Percentiles rank a stretch among this genome's conserved stretches.
These are phyloP conservation scores for Lacanobia oleracea DNA, from an alignment of 2,888 invertebrate genomes.

Conservation along the genomic window DNA sequence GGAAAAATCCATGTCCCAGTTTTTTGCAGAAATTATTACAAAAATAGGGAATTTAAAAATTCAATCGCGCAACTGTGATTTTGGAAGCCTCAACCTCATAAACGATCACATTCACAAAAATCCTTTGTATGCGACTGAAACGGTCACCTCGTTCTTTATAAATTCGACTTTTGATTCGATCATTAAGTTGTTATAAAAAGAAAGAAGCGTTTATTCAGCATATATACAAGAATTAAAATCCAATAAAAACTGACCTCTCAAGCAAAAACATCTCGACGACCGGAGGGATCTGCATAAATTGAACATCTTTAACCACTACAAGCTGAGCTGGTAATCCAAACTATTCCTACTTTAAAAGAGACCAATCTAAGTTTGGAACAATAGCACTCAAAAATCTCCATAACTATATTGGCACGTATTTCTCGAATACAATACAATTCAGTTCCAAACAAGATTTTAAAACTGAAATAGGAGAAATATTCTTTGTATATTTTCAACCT, in stretches of 20 bases:
- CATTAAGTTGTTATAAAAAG: constrained; percentile 24
- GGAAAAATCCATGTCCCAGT: too few relatives aligned
- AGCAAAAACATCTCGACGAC: constrained; percentile 26
- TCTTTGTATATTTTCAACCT: constrained; percentile 54
- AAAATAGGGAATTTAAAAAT: too few relatives aligned
- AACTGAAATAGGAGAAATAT: constrained; percentile 55
- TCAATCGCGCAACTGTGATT: too few relatives aligned
- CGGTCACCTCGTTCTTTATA: background rate
- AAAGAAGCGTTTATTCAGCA: constrained; percentile 21
- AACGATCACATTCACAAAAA: too few relatives aligned
- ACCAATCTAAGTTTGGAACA: constrained; percentile 52
- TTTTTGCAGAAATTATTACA: too few relatives aligned
- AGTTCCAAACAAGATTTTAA: constrained; percentile 61
- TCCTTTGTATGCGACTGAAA: background rate
- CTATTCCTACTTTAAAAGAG: constrained; percentile 22
- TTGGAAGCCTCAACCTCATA: too few relatives aligned
- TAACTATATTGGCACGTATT: constrained; percentile 62
- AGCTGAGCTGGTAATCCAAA: constrained; percentile 23
- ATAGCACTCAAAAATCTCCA: constrained; percentile 52
- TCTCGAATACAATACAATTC: constrained; percentile 54
- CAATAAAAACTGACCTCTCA: constrained; percentile 37
- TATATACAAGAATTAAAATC: constrained; percentile 36
- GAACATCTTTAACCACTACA: constrained; percentile 30
- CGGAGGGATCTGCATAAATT: constrained; percentile 45
- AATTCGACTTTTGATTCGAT: background rate